phyloP scores from a whole-genome alignment of 2,797 vertebrate species.

The Thripadectes ignobilis region DNA sequence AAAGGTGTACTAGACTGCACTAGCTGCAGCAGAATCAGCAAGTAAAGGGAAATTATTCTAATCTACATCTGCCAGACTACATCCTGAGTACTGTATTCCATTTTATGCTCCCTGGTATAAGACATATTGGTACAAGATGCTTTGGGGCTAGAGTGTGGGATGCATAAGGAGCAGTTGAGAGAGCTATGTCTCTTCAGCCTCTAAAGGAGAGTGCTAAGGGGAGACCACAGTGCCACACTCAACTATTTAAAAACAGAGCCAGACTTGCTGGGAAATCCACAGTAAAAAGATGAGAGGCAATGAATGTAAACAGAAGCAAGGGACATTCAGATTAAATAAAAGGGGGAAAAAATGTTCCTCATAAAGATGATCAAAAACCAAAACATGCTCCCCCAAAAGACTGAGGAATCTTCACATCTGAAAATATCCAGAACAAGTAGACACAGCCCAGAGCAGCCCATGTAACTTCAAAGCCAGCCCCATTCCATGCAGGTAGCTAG shows the following conservation, averaged over 20 bases:
- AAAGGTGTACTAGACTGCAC: background rate
- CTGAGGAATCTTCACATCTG: background rate
- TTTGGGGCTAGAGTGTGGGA: background rate
- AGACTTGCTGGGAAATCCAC: background rate
- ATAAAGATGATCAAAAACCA: background rate
- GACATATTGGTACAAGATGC: background rate
- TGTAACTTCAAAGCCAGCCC: accelerated
- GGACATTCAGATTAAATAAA: background rate
- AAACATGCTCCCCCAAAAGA: background rate
- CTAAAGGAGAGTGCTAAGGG: background rate
- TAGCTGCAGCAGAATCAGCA: background rate
- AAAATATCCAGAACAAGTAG: background rate
- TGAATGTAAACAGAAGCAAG: background rate
- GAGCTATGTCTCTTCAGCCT: background rate
- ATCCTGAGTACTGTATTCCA: background rate
- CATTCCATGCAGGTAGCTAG: background rate
- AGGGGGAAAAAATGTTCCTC: accelerated
- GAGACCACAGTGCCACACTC: background rate
- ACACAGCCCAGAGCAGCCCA: background rate
- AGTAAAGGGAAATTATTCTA: background rate
- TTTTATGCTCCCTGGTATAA: background rate
- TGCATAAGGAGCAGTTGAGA: background rate
- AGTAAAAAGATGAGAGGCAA: background rate
- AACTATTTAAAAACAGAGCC: background rate
- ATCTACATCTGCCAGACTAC: background rate